A percentile compares a stretch with the other conserved stretches of the same genome.
phyloP scores from a whole-genome alignment of 2,888 invertebrate species.

The Periphyllus acericola region DNA sequence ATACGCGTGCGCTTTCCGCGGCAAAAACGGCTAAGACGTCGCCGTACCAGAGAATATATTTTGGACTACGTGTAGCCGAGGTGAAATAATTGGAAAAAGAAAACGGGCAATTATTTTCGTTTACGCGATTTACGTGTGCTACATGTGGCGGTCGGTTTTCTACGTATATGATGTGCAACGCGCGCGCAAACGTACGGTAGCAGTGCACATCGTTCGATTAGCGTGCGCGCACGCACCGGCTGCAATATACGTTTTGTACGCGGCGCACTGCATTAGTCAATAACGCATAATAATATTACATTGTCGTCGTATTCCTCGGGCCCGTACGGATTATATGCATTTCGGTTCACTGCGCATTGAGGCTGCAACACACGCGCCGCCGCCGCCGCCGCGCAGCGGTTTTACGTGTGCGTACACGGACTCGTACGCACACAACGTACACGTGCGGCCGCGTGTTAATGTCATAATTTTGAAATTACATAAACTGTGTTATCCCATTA shows the following conservation, averaged over 20 bases:
- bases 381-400: not conserved
- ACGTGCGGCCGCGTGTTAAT: not conserved
- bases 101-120: too few species aligned
- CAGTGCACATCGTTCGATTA: not conserved
- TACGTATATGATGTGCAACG: not conserved
- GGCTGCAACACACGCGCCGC: slow-evolving; percentile 19
- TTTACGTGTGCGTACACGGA: not conserved
- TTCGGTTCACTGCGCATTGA: slow-evolving; percentile 41
- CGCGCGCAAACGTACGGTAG: not conserved
- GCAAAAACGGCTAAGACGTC: too few species aligned
- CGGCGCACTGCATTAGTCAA: not conserved
- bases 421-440: not conserved
- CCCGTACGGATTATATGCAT: slow-evolving; percentile 14
- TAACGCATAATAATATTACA: not conserved
- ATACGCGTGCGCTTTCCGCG: too few species aligned
- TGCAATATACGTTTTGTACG: too few species aligned
- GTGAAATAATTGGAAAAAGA: too few species aligned
- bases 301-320: slow-evolving; percentile 18
- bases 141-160: not conserved
- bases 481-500: not conserved
- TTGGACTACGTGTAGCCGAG: too few species aligned
- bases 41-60: too few species aligned
- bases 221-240: not conserved
- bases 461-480: slow-evolving; percentile 39
- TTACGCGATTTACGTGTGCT: not conserved